Base-by-base conservation (phyloP, 1,140 invertebrate genomes). In the Neodiprion pinetum region DNA sequence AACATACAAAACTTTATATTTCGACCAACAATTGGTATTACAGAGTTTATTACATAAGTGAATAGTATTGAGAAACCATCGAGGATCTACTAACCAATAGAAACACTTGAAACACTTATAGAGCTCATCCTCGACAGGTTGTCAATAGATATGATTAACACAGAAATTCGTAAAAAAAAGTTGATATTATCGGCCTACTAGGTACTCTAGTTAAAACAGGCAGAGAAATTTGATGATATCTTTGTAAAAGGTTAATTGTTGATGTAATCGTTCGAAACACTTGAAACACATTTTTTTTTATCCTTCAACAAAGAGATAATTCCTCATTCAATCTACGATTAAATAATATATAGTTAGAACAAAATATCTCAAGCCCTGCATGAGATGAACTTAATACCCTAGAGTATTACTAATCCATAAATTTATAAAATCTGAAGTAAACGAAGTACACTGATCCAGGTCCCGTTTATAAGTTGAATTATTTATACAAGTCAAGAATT, bases 61-160 rank as follows among this genome's bases (percentile, higher is more conserved):
- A 23, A 21, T 23, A 69, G 1, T 17, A 47, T 69, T 69, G 67
- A 47, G 67, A 69, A 69, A 17, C 67, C 9, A 17, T 69, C 67
- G 67, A 69, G 40, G 67, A 21, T 23, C 1, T n/a, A 69, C 67
- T 5, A 69, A 47, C 67, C 67, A 23, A n/a, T 69, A 69, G 67
- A 69, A 69, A 69, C 67, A 69, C 67, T 69, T 69, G 67, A 69
- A 69, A 69, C 67, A 69, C 9, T 69, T 23, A 12, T 69, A 21
- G 47, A 17, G 65, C 66, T n/a, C 8, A 23, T 40, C 67, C n/a
- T 73, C 61, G 61, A 69, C 11, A 69, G 61, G 11, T 68, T 68
- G 40, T 49, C 49, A 70, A 61, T 48, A 48, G 17, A 10, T 48
- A 71, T 47, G 11, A 40, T 40, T 21, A 68, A 68, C 21, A 11